A percentile compares a stretch with the other conserved stretches of the same genome.
These are phyloP conservation scores for Drosophila lutescens DNA, from an alignment of 2,888 invertebrate species.

Conservation along the genomic window DNA sequence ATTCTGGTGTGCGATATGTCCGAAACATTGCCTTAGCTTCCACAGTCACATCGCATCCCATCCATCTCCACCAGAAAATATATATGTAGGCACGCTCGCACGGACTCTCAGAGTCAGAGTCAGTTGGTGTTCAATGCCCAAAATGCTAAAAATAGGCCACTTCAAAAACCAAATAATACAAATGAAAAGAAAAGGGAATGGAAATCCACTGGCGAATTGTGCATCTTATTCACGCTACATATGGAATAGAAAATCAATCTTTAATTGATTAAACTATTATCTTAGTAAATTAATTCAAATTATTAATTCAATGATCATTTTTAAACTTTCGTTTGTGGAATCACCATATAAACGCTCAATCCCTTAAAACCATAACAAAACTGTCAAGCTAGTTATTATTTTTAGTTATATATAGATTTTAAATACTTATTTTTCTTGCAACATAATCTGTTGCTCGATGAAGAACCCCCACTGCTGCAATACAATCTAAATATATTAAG, in stretches of 20 bases:
- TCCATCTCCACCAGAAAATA: constrained; percentile 30
- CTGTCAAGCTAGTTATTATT: constrained; percentile 1
- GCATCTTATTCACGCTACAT: constrained; percentile 1
- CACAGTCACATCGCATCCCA: constrained; percentile 22
- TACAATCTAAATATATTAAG: constrained; percentile 31
- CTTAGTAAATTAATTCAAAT: background rate
- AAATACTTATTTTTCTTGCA: constrained; percentile 14
- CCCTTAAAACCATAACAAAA: background rate
- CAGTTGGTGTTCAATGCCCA: constrained; percentile 45
- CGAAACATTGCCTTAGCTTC: constrained; percentile 21
- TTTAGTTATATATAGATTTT: background rate
- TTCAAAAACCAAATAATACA: constrained; percentile 29
- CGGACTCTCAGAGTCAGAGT: constrained; percentile 42
- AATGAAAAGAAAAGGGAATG: constrained; percentile 8
- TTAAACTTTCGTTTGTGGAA: too few species aligned
- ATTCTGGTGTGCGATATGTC: constrained; percentile 55
- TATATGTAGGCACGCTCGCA: background rate
- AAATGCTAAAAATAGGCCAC: constrained; percentile 31
- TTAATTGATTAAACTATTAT: background rate
- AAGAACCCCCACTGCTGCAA: constrained; percentile 1
- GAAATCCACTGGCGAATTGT: constrained; percentile 21
- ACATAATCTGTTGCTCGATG: background rate
- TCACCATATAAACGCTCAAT: background rate
- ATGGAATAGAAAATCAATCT: background rate
- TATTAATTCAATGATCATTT: too few species aligned